Evolutionary conservation across 2,888 invertebrate genomes (phyloP).

Genomic region (Reticulitermes lucifugus): DNA sequence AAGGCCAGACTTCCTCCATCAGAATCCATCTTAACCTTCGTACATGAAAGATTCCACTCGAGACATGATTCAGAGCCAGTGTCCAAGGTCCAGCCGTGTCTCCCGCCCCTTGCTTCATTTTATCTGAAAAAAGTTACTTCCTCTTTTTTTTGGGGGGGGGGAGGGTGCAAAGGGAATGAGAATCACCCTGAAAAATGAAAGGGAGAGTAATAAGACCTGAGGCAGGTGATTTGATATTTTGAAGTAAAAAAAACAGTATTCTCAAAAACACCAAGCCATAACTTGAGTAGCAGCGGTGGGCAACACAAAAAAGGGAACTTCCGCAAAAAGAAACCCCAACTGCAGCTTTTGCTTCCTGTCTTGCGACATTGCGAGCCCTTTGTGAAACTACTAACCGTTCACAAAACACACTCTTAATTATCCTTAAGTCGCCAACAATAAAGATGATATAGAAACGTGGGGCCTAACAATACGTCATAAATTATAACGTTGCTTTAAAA

Average conservation of each 20-base stretch:
- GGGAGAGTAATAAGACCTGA: conserved; percentile 42
- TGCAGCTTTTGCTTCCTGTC: conserved; percentile 33
- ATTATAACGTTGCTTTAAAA: no score
- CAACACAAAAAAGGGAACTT: conserved; percentile 34
- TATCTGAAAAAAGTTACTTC: conserved; percentile 21
- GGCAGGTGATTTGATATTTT: conserved; percentile 41
- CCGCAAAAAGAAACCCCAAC: conserved; percentile 30
- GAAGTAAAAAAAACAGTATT: background rate
- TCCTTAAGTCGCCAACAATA: no score
- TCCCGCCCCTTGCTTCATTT: background rate
- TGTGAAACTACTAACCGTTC: background rate
- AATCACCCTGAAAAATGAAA: conserved; percentile 17
- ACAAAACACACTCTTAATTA: background rate
- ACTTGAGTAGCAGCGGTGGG: conserved; percentile 3
- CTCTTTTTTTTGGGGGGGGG: background rate
- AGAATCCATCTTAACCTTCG: background rate
- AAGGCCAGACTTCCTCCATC: conserved; percentile 23
- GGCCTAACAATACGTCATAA: no score
- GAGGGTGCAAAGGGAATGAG: background rate
- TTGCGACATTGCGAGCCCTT: conserved; percentile 17
- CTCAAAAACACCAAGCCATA: background rate
- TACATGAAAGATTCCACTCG: background rate
- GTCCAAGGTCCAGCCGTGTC: conserved; percentile 17
- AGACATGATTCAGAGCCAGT: background rate
- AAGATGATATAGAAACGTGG: no score